phyloP scores from a whole-genome alignment of 2,113 vertebrate species.

The Lepidothrix coronata region DNA sequence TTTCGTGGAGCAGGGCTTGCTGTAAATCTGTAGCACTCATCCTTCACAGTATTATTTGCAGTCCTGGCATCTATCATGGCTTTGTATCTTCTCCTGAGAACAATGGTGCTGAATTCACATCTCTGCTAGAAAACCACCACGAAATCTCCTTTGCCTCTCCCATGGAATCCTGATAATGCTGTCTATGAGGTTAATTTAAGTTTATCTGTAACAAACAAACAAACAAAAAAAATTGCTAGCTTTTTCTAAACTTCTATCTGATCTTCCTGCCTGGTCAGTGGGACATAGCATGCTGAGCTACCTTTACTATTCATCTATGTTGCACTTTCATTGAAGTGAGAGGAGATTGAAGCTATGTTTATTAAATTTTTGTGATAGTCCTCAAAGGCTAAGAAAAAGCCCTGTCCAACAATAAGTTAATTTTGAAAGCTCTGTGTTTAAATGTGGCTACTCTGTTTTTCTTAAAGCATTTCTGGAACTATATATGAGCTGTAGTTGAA shows the following conservation, averaged over 20 bases:
- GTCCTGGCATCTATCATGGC: background rate
- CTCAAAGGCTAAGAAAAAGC: background rate
- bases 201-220: background rate
- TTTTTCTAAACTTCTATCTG: background rate
- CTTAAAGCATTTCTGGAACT: background rate
- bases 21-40: background rate
- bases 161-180: constrained; percentile 12
- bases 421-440: background rate
- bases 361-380: background rate
- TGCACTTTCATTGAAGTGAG: background rate
- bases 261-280: background rate
- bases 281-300: background rate
- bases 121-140: background rate
- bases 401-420: background rate
- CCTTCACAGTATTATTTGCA: background rate
- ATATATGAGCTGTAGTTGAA: background rate
- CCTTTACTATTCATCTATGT: background rate
- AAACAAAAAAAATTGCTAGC: background rate
- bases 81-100: constrained; percentile 2
- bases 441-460: background rate
- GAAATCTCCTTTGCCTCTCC: background rate
- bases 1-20: background rate
- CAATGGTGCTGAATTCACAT: background rate
- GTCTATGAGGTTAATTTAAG: background rate
- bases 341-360: background rate